Evolutionary conservation across 2,797 vertebrate genomes (phyloP).

Genomic region (Tragopan temminckii): DNA sequence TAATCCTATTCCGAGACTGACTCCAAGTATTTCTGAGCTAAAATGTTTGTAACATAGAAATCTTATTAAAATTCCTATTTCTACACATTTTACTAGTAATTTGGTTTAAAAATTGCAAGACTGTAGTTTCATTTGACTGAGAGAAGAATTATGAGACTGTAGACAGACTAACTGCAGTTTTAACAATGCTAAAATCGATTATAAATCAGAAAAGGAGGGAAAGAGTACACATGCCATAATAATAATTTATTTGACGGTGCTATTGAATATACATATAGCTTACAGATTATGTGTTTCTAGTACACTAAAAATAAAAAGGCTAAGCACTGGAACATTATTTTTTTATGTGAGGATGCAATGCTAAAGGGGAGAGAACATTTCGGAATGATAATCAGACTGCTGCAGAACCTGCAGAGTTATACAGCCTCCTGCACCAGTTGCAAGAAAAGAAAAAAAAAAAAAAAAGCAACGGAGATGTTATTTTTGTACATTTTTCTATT

Average conservation of each 20-base stretch:
- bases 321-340: slow-evolving; percentile 40
- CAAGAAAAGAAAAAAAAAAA: neutral
- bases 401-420: neutral
- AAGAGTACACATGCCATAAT: slow-evolving; percentile 52
- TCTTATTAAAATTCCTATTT: slow-evolving; percentile 64
- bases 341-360: slow-evolving; percentile 41
- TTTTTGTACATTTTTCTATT: neutral
- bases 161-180: slow-evolving; percentile 63
- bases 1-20: slow-evolving; percentile 33
- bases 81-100: slow-evolving; percentile 51
- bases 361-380: slow-evolving; percentile 38
- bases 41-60: slow-evolving; percentile 46
- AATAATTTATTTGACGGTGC: slow-evolving; percentile 59
- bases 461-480: neutral
- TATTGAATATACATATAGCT: slow-evolving; percentile 63
- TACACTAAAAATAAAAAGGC: slow-evolving; percentile 62
- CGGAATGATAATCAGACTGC: slow-evolving; percentile 37
- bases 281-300: slow-evolving; percentile 60
- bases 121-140: slow-evolving; percentile 61
- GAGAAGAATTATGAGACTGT: slow-evolving; percentile 60
- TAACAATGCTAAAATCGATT: slow-evolving; percentile 64
- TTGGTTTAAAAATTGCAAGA: slow-evolving; percentile 57
- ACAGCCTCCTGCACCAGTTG: neutral
- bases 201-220: slow-evolving; percentile 67
- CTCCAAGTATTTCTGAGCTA: slow-evolving; percentile 38